phyloP scores from a whole-genome alignment of 2,888 invertebrate species.

The Drosophila longiperda region DNA sequence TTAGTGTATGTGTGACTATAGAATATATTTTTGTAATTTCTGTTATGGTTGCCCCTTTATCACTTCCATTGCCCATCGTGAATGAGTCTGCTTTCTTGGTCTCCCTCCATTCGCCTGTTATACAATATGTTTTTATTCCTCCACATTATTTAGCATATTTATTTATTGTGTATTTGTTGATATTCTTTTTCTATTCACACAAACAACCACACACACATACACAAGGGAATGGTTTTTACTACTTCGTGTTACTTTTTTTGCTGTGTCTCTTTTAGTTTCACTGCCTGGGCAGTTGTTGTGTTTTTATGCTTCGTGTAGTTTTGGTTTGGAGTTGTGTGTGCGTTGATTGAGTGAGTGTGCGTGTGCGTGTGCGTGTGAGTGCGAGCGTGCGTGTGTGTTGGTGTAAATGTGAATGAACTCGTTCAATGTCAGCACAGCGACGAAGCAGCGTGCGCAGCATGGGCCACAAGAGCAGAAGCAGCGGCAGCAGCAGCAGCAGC shows the following conservation, averaged over 20 bases:
- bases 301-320: conserved; percentile 74
- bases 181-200: conserved; percentile 35
- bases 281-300: conserved; percentile 53
- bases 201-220: conserved; percentile 14
- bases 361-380: conserved; percentile 57
- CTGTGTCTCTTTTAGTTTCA: conserved; percentile 47
- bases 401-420: conserved; percentile 85
- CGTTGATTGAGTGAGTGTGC: conserved; percentile 42
- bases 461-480: conserved; percentile 49
- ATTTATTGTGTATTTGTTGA: conserved; percentile 63
- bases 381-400: conserved; percentile 39
- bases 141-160: conserved; percentile 77
- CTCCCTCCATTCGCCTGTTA: conserved; percentile 39
- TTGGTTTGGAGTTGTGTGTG: conserved; percentile 48
- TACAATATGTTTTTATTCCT: conserved; percentile 64
- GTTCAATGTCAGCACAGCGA: conserved; percentile 84
- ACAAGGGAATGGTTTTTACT: conserved; percentile 14
- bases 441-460: conserved; percentile 73
- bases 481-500: conserved; percentile 9
- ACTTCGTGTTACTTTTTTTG: conserved; percentile 48
- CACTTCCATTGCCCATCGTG: conserved; percentile 8
- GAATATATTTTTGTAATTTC: conserved; percentile 18
- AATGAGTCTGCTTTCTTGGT: conserved; percentile 45
- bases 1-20: neutral
- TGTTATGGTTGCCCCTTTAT: conserved; percentile 37